Conservation (phyloP, 2,113 vertebrate genomes). For the Pholis gunnellus region DNA sequence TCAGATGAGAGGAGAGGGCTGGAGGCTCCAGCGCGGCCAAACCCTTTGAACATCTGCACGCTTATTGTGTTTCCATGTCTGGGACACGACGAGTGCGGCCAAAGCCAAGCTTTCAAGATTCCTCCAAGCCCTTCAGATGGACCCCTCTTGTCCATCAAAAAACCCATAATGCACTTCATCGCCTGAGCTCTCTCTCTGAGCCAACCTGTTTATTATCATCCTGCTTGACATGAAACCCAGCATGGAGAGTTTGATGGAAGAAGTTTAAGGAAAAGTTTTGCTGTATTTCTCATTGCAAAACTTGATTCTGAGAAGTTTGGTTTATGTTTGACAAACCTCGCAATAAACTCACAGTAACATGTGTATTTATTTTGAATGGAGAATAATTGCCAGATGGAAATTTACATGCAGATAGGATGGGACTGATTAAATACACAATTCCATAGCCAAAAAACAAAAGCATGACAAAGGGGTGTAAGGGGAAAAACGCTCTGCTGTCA, state of each 20-base stretch:
- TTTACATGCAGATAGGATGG: slow-evolving; percentile 72
- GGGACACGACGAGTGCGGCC: slow-evolving; percentile 59
- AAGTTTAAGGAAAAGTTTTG: slow-evolving; percentile 43
- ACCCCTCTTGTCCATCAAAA: slow-evolving; percentile 71
- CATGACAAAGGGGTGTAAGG: slow-evolving; percentile 22
- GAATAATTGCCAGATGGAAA: slow-evolving; percentile 76
- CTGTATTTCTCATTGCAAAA: slow-evolving; percentile 45
- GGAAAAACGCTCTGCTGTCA: slow-evolving; percentile 47
- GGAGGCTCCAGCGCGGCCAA: slow-evolving; percentile 67
- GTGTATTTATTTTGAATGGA: slow-evolving; percentile 67
- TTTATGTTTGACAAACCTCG: slow-evolving; percentile 59
- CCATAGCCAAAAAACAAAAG: slow-evolving; percentile 56
- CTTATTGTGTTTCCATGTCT: slow-evolving; percentile 74
- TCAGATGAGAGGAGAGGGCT: slow-evolving; percentile 73
- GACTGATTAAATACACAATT: slow-evolving; percentile 69
- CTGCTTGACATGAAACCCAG: slow-evolving; percentile 48
- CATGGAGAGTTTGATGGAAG: slow-evolving; percentile 43
- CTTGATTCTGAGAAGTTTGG: slow-evolving; percentile 46
- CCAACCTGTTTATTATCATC: slow-evolving; percentile 69
- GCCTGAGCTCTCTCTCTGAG: slow-evolving; percentile 43
- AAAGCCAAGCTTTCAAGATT: slow-evolving; percentile 73
- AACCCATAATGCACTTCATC: slow-evolving; percentile 50
- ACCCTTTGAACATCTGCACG: slow-evolving; percentile 80
- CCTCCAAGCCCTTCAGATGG: slow-evolving; percentile 62
- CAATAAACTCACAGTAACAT: slow-evolving; percentile 49